Base-by-base conservation (phyloP, 2,797 vertebrate genomes). In the Sibirionetta formosa region DNA sequence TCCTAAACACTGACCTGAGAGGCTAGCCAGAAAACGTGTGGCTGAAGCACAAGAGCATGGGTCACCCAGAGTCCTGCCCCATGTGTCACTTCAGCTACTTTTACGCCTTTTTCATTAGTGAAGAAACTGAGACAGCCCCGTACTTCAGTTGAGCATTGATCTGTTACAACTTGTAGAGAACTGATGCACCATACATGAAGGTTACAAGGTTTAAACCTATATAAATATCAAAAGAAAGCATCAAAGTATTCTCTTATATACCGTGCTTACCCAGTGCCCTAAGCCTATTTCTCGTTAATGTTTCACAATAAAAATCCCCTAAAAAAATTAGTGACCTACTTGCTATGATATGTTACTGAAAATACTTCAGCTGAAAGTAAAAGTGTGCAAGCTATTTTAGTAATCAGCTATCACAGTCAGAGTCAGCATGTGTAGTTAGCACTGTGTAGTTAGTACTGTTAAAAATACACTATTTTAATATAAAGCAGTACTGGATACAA, bases 311-410 rank as follows among this genome's bases (percentile, higher is more conserved):
- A 48, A 70, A 94, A 78, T 18, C 5, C 3, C 53, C 58, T 35
- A 82, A 23, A 22, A 46, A 66, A 65, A 64, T 60, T 75, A 75
- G 19, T 77, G 65, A 94, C 57, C 77, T 73, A 56, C 48, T 75
- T 83, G 29, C 60, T 89, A 11, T 54, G 44, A 48, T 65, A 87
- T 1, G 1, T 53, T 84, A 93, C 36, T 44, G 70, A 65, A 94
- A 82, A 68, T 60, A 89, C 56, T 88, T 56, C 61, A 77, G 85
- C 29, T 68, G 75, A 84, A 97, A 72, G 66, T 53, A 90, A n/a
- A 58, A 75, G 54, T 3, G 33, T 23, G 15, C 29, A 56, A 90
- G 85, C 65, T 93, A 88, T 87, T 95, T 90, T 68, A 91, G 82
- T 26, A 8, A 50, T 48, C 36, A 54, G 79, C 79, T 65, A 82